Conservation (phyloP, 2,113 vertebrate species). For the Trichechus manatus region DNA sequence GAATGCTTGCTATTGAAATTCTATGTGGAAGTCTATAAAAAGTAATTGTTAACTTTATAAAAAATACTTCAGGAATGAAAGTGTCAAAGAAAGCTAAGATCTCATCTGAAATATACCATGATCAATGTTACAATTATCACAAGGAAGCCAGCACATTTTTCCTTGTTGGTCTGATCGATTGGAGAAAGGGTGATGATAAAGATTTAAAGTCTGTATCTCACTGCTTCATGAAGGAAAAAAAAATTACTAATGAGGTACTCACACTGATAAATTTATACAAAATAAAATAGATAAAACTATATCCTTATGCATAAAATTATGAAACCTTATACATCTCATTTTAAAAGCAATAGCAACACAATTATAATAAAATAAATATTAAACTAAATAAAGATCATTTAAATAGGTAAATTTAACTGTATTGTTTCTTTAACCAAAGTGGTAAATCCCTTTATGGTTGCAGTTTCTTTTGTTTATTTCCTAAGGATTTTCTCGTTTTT, state of each 20-base stretch:
- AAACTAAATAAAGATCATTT: background rate
- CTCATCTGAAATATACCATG: background rate
- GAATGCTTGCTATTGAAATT: background rate
- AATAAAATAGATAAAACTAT: background rate
- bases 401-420: background rate
- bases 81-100: background rate
- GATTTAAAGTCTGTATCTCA: background rate
- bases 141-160: background rate
- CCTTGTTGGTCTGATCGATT: background rate
- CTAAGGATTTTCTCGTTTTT: background rate
- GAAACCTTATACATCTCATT: background rate
- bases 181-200: background rate
- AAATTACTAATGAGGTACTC: background rate
- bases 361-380: background rate
- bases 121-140: background rate
- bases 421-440: background rate
- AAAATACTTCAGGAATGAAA: conserved; percentile 19
- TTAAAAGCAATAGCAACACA: background rate
- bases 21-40: background rate
- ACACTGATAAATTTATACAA: background rate
- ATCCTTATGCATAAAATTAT: background rate
- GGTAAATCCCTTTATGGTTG: background rate
- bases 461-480: background rate
- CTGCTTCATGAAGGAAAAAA: background rate
- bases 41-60: conserved; percentile 41